Evolutionary conservation across 2,888 invertebrate genomes (phyloP), one percentile per base, ranked within the genome.

Genomic region (Phyllotreta striolata): DNA sequence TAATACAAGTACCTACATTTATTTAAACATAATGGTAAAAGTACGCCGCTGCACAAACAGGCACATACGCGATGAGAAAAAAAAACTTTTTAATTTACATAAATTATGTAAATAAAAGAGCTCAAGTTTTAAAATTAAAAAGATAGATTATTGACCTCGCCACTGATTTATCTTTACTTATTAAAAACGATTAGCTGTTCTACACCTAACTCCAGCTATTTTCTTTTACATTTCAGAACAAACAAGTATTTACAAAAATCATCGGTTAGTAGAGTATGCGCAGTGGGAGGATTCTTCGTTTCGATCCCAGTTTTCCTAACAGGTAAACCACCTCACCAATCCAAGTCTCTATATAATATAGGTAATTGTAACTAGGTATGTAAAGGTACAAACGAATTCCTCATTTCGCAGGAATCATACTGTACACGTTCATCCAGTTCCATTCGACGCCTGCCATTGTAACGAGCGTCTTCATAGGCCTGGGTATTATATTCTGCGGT

Each of bases 301-400:
- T 96, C 96, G 63, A 94, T 96, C 84, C 96, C 96, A 72, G 92
- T 95, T 72, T 95, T 96, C 83, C 86, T 96, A 80, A 93, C 95
- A 81, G 93, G 95, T 95, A 83, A 58, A 58, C 62, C 54, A n/a
- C n/a, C n/a, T n/a, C n/a, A n/a, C n/a, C n/a, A n/a, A n/a, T n/a
- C n/a, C n/a, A n/a, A n/a, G n/a, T n/a, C n/a, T n/a, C n/a, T n/a
- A n/a, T n/a, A n/a, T n/a, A n/a, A n/a, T n/a, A n/a, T n/a, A n/a
- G n/a, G n/a, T n/a, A n/a, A n/a, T n/a, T n/a, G n/a, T n/a, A n/a
- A n/a, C n/a, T n/a, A n/a, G n/a, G n/a, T n/a, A n/a, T n/a, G n/a
- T n/a, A n/a, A n/a, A n/a, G n/a, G n/a, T n/a, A n/a, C n/a, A n/a
- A n/a, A n/a, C n/a, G n/a, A n/a, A n/a, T n/a, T n/a, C n/a, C n/a